Base-by-base conservation (phyloP, 2,113 vertebrate species). In the Cyanoderma ruficeps region DNA sequence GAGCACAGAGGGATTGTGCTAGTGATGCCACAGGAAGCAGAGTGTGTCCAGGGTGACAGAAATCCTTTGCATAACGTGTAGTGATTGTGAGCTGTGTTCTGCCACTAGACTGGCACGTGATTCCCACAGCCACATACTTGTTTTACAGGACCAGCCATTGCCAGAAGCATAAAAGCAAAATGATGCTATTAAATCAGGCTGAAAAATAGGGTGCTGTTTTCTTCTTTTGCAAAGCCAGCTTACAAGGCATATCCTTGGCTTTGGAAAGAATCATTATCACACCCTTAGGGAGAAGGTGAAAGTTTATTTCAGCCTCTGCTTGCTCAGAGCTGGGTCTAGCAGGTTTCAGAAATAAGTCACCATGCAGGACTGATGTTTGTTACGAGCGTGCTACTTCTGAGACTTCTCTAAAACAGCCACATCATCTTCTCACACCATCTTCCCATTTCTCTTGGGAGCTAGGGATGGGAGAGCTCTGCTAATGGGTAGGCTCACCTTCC, bases 101-200 rank as follows among this genome's bases (percentile, higher is more conserved):
- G 13, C 50, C 63, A 30, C 46, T 35, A 37, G 35, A 50, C 13
- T 86, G 74, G 42, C 61, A 91, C 3, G 1, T 83, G 77, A 84
- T 71, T 93, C 60, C 59, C 46, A 87, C 3, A 10, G 83, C 55
- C 77, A 70, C 46, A 10, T 13, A 59, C 33, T 46, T 77, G 71
- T 93, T 87, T 77, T 78, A 80, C 55, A 90, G 82, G 77, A 87
- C 78, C n/a, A 61, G 61, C 44, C 22, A 20, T 55, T 82, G 91
- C 85, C 91, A 94, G 91, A 70, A 89, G 72, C 72, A 69, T 83
- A 68, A 92, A 93, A 93, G 60, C 35, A 95, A 93, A 94, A 90
- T 39, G 24, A 90, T 67, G 37, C 28, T 49, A 91, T 94, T 94
- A 89, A 96, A 93, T 76, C 57, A 87, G 69, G 84, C 39, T 76